phyloP scores from a whole-genome alignment of 2,888 invertebrate species.

The Tachina grossa region DNA sequence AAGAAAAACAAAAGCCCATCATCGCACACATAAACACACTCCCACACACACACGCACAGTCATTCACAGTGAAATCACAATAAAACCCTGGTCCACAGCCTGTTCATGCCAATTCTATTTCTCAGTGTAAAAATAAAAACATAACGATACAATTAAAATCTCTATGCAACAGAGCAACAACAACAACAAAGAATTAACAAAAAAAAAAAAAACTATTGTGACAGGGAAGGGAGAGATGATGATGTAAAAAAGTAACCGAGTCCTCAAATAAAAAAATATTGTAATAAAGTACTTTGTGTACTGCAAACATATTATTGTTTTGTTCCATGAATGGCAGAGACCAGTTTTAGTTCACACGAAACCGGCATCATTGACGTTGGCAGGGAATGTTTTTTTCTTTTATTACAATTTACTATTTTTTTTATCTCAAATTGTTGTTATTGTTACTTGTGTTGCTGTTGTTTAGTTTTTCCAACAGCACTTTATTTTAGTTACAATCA shows the following conservation, averaged over 20 bases:
- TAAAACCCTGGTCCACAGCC: conserved; percentile 14
- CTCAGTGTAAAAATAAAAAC: conserved; percentile 7
- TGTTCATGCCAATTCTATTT: background rate
- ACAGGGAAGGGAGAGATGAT: background rate
- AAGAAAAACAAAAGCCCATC: conserved; percentile 18
- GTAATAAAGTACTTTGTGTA: conserved; percentile 35
- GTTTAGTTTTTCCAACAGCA: conserved; percentile 54
- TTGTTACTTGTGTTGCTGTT: conserved; percentile 31
- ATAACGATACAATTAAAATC: conserved; percentile 41
- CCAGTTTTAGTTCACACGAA: conserved; percentile 78
- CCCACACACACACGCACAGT: conserved; percentile 3
- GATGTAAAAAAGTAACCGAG: background rate
- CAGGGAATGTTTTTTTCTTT: conserved; percentile 54
- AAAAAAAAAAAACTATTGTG: background rate
- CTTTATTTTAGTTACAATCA: conserved; percentile 51
- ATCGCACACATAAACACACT: conserved; percentile 1
- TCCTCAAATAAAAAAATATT: conserved; percentile 27
- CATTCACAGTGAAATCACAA: conserved; percentile 2
- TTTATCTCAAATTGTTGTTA: conserved; percentile 7
- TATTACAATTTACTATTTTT: conserved; percentile 40
- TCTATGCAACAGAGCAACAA: conserved; percentile 3
- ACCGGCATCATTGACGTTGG: conserved; percentile 74
- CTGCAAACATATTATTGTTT: background rate
- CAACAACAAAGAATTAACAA: conserved; percentile 9
- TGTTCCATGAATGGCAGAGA: conserved; percentile 62